phyloP scores from a whole-genome alignment of 2,113 vertebrate species.

The Mixornis gularis region DNA sequence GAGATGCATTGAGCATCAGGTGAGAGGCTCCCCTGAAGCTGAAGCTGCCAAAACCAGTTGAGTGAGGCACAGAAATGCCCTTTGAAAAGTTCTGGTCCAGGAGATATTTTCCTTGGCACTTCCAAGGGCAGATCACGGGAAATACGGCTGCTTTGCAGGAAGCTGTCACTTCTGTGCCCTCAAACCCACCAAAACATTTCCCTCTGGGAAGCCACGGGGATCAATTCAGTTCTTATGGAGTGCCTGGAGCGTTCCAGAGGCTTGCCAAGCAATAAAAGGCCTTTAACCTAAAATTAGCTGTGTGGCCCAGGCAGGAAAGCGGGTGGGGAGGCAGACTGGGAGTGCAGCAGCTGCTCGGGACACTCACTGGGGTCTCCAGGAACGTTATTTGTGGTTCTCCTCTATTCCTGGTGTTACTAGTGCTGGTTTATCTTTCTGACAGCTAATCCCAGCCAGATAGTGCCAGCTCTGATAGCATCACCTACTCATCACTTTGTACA shows the following conservation, averaged over 20 bases:
- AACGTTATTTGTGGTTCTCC: not conserved
- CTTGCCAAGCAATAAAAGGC: not conserved
- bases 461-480: not conserved
- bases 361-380: not conserved
- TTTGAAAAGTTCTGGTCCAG: not conserved
- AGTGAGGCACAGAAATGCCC: not conserved
- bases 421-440: not conserved
- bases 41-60: not conserved
- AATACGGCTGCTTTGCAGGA: rapidly evolving
- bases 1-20: not conserved
- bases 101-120: not conserved
- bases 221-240: not conserved
- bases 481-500: not conserved
- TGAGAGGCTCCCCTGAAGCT: not conserved
- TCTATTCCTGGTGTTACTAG: not conserved
- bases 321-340: not conserved
- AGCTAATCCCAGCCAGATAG: not conserved
- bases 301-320: not conserved
- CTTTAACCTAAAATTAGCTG: not conserved
- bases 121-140: not conserved
- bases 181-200: not conserved
- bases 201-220: rapidly evolving
- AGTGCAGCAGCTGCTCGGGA: rapidly evolving
- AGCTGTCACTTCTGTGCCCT: not conserved
- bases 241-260: not conserved